Percentiles rank a stretch among this genome's conserved stretches.
Evolutionary conservation across 2,888 invertebrate genomes (phyloP).

Genomic region (Ormyrus labotus): DNA sequence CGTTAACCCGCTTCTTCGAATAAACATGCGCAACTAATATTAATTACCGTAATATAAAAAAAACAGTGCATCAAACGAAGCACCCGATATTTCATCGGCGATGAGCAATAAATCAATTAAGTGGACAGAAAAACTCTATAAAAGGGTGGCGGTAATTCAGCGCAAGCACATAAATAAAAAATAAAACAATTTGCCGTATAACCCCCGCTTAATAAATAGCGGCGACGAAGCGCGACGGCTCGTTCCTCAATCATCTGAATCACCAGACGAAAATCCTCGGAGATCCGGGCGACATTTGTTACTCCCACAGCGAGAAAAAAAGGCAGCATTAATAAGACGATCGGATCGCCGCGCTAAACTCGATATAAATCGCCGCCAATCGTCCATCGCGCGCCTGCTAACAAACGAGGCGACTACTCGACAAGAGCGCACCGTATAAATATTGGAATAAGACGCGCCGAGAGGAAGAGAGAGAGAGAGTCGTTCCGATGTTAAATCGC

Average conservation of each 20-base stretch:
- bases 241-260: conserved; percentile 45
- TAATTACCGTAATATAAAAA: no score
- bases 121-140: conserved; percentile 6
- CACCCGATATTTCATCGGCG: no score
- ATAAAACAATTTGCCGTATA: conserved; percentile 19
- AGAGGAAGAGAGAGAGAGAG: no score
- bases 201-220: conserved; percentile 35
- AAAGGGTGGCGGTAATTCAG: neutral
- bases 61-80: no score
- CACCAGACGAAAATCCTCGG: conserved; percentile 1
- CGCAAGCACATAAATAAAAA: conserved; percentile 7
- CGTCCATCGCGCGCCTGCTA: conserved; percentile 25
- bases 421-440: conserved; percentile 34
- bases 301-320: neutral
- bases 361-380: conserved; percentile 31
- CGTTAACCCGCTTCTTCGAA: no score
- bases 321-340: conserved; percentile 37
- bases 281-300: conserved; percentile 12
- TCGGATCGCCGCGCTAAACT: neutral
- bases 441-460: conserved; percentile 42
- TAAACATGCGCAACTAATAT: no score
- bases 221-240: neutral
- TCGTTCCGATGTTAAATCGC: conserved; percentile 39
- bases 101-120: conserved; percentile 7
- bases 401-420: conserved; percentile 32